Conservation (phyloP, 1,140 invertebrate species). For the Drosophila subpulchrella region DNA sequence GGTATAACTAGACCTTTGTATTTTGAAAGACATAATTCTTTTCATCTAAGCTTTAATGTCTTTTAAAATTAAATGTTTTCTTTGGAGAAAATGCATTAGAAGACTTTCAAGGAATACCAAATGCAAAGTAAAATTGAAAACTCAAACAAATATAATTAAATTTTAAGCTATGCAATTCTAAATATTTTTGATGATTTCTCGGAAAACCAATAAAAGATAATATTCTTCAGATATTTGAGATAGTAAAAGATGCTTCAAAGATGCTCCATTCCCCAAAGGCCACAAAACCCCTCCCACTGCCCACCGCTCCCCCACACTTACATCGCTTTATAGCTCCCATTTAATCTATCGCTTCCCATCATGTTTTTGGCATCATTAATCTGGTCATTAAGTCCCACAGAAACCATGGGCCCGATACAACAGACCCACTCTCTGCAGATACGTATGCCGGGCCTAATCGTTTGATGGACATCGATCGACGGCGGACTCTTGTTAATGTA, state of each 20-base stretch:
- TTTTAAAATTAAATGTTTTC: too few species aligned
- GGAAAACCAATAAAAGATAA: slow-evolving; percentile 1
- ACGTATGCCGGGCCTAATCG: slow-evolving; percentile 52
- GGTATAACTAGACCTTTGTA: too few species aligned
- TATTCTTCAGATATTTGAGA: slow-evolving; percentile 14
- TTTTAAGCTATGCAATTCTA: background rate
- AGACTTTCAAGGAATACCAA: too few species aligned
- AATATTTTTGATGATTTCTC: slow-evolving; percentile 5
- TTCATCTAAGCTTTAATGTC: too few species aligned
- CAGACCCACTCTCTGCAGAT: slow-evolving; percentile 15
- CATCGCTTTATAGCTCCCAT: slow-evolving; percentile 42
- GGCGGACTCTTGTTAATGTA: slow-evolving; percentile 56
- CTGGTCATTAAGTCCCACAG: slow-evolving; percentile 51
- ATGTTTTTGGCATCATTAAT: slow-evolving; percentile 60
- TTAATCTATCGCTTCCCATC: slow-evolving; percentile 55
- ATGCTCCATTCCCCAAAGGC: background rate
- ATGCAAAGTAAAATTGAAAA: too few species aligned
- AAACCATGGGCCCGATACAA: slow-evolving; percentile 26
- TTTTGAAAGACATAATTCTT: too few species aligned
- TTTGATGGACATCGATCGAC: slow-evolving; percentile 59
- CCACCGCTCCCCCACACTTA: slow-evolving; percentile 13
- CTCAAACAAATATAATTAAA: too few species aligned
- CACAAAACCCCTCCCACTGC: background rate
- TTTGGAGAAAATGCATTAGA: too few species aligned
- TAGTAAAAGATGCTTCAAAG: slow-evolving; percentile 13